phyloP scores from a whole-genome alignment of 2,797 vertebrate genomes.

The Pantherophis vulpinus region DNA sequence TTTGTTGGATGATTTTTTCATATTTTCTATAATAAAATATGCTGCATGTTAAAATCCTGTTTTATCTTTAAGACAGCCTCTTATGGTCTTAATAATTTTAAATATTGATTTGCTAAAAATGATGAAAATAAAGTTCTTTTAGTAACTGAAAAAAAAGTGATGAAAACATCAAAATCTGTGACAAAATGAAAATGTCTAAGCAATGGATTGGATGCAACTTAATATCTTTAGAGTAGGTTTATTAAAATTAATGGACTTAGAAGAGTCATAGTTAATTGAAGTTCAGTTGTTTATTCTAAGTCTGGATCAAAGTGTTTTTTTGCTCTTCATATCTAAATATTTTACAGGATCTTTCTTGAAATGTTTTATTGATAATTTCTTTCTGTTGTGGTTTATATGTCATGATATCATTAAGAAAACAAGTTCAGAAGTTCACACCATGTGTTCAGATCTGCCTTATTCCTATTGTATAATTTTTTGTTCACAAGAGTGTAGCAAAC shows the following conservation, averaged over 20 bases:
- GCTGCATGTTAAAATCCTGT: not conserved
- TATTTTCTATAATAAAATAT: not conserved
- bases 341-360: not conserved
- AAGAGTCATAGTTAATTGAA: not conserved
- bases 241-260: not conserved
- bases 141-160: not conserved
- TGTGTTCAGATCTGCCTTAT: not conserved
- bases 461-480: conserved; percentile 22
- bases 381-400: not conserved
- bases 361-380: not conserved
- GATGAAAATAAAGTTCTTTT: not conserved
- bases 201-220: not conserved
- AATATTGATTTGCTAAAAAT: not conserved
- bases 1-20: not conserved
- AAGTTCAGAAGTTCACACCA: conserved; percentile 17
- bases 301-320: not conserved
- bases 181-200: not conserved
- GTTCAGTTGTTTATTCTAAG: not conserved
- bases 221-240: not conserved
- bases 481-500: conserved; percentile 20
- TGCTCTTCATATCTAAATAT: not conserved
- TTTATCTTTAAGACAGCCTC: not conserved
- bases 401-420: conserved; percentile 5
- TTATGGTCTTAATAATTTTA: not conserved
- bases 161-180: not conserved